phyloP scores from a whole-genome alignment of 2,888 invertebrate genomes.

The Clusia tigrina region DNA sequence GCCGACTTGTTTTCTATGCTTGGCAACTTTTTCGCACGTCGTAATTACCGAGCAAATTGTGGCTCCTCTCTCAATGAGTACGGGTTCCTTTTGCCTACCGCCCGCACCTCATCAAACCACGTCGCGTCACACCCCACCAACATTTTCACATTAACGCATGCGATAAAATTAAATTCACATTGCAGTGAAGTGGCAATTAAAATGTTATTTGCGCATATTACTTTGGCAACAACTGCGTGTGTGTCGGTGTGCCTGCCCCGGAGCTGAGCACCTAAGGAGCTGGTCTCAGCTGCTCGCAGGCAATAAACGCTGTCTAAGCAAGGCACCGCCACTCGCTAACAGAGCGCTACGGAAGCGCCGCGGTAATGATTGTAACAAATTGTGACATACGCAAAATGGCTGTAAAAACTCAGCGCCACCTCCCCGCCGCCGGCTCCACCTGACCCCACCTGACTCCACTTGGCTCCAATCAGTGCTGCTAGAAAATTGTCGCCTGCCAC shows the following conservation, averaged over 20 bases:
- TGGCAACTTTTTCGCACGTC: not conserved
- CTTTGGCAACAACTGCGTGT: constrained; percentile 29
- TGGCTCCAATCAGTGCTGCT: not conserved
- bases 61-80: no score
- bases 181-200: constrained; percentile 52
- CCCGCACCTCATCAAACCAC: not conserved
- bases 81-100: no score
- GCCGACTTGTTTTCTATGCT: not conserved
- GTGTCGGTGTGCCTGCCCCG: not conserved
- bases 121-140: not conserved
- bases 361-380: not conserved
- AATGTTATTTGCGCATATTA: constrained; percentile 56
- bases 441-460: not conserved
- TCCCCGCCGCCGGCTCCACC: not conserved
- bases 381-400: not conserved
- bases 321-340: no score
- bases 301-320: constrained; percentile 3
- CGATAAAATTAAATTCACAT: constrained; percentile 45
- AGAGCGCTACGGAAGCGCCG: no score
- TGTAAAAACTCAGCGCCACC: not conserved
- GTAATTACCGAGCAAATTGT: not conserved
- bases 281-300: not conserved
- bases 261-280: no score
- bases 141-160: constrained; percentile 1
- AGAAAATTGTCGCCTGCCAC: not conserved